phyloP scores from a whole-genome alignment of 2,113 vertebrate genomes.

The Microcebus tavaratra region DNA sequence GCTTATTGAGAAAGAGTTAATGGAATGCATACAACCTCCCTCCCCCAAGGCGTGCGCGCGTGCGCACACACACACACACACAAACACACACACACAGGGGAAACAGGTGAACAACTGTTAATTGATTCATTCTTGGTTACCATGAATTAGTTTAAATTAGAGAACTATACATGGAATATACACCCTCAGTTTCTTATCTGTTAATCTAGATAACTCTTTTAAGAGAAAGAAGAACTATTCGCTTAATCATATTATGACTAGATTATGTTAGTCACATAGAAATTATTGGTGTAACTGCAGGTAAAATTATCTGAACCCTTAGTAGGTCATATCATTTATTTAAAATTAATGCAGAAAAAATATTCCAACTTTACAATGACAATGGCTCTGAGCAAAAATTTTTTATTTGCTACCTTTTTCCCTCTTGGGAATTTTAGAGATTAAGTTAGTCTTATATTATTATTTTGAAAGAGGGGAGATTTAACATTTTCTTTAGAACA shows the following conservation, averaged over 20 bases:
- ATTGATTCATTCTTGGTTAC: background rate
- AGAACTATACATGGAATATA: background rate
- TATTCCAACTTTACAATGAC: background rate
- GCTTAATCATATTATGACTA: background rate
- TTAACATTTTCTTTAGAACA: constrained; percentile 28
- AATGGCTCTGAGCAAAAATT: background rate
- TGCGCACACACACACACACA: background rate
- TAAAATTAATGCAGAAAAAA: background rate
- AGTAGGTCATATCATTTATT: background rate
- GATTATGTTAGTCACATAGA: constrained; percentile 33
- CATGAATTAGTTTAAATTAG: constrained; percentile 18
- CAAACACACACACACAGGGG: background rate
- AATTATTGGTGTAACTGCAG: background rate
- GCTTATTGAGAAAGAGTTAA: background rate
- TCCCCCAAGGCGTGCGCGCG: too few species aligned
- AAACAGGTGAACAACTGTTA: background rate
- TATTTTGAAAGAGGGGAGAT: background rate
- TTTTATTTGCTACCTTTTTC: constrained; percentile 39
- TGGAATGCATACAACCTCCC: background rate
- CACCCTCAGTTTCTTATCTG: background rate
- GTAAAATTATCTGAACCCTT: constrained; percentile 1
- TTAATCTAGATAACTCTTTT: background rate
- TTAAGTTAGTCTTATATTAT: background rate
- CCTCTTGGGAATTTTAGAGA: constrained; percentile 29
- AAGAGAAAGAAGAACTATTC: background rate